These are phyloP conservation scores for Dipodomys spectabilis DNA, from an alignment of 2,113 vertebrate species.

Conservation along the genomic window DNA sequence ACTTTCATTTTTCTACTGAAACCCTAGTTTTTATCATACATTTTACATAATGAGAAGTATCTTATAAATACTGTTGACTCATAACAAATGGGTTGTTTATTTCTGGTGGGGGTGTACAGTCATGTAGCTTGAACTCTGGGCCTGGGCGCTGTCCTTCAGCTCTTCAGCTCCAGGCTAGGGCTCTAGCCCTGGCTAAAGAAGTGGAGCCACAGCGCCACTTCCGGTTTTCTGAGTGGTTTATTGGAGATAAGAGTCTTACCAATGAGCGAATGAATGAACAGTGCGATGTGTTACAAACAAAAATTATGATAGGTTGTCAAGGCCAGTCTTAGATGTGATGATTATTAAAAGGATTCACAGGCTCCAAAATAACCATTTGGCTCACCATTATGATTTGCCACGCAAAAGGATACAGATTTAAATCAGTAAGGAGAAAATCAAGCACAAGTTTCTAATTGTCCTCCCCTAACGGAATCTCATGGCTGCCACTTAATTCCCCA, in stretches of 20 bases:
- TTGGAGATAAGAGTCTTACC: no score
- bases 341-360: background rate
- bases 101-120: no score
- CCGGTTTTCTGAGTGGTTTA: no score
- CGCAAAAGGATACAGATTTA: background rate
- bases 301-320: background rate
- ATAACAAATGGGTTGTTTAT: conserved; percentile 5
- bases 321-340: no score
- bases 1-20: conserved; percentile 29
- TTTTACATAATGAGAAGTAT: conserved; percentile 50
- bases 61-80: conserved; percentile 52
- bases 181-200: no score
- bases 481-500: background rate
- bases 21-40: conserved; percentile 36
- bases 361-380: background rate
- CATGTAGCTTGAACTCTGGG: no score
- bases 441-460: background rate
- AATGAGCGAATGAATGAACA: background rate
- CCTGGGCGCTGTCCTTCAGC: no score
- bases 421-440: background rate
- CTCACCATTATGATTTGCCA: background rate
- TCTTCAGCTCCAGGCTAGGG: no score
- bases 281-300: background rate
- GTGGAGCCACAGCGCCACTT: no score
- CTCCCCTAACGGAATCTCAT: background rate